These are phyloP conservation scores for Diplosoma virens DNA, from an alignment of 23 tunicate genomes.

Conservation along the genomic window DNA sequence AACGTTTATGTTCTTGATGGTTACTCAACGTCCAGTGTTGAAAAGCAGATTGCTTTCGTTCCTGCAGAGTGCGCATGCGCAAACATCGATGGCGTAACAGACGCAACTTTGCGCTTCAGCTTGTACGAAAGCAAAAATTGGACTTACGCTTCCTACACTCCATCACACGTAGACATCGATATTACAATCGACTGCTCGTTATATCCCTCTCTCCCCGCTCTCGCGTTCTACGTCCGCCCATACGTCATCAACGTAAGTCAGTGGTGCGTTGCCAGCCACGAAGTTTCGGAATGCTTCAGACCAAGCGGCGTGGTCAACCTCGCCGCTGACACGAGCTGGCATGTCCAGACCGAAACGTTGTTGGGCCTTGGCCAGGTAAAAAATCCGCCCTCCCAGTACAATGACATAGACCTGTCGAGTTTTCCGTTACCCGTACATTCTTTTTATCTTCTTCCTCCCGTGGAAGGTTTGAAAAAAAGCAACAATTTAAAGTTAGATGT, in stretches of 20 bases:
- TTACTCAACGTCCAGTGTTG: neutral
- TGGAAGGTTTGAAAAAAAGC: neutral
- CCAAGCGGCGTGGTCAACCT: neutral
- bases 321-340: neutral
- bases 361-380: neutral
- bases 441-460: conserved; percentile 1
- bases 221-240: conserved; percentile 19
- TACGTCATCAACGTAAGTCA: neutral
- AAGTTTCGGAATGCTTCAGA: neutral
- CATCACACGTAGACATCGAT: neutral
- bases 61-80: conserved; percentile 6
- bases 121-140: neutral
- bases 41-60: neutral
- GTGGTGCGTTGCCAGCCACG: neutral
- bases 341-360: neutral
- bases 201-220: conserved; percentile 3
- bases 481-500: neutral
- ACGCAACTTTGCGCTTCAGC: neutral
- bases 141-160: neutral
- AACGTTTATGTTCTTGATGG: neutral
- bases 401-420: neutral
- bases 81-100: neutral
- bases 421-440: neutral
- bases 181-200: conserved; percentile 5
- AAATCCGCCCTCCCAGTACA: conserved; percentile 1